Base-by-base conservation (phyloP, 2,113 vertebrate genomes). In the Tonatia bakeri region DNA sequence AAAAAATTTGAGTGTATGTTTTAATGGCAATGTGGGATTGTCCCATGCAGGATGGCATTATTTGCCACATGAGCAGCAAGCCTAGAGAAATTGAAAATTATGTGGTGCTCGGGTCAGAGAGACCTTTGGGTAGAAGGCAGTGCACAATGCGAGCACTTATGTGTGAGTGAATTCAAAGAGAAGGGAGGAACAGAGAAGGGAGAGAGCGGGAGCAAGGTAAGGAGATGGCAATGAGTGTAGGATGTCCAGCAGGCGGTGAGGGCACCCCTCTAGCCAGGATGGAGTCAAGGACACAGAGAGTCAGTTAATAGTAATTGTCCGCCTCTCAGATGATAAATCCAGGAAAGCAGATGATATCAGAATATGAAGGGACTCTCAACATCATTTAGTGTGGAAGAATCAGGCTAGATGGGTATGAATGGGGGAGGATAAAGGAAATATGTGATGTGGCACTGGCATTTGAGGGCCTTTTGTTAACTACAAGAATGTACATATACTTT, bases 281-380 rank as follows among this genome's bases (percentile, higher is more conserved):
- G 9, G n/a, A 40, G 15, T 26, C 19, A 9, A 5, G 5, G 19
- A 54, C 4, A 61, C 4, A 4, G 64, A 33, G 0, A 6, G 22
- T 24, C 24, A 77, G 22, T 73, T 7, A 16, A 36, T 1, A 28
- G 73, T 13, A 33, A n/a, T 20, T 70, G 64, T 24, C 59, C 33
- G 33, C 19, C 10, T 84, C 56, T 69, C 65, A 84, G 3, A 15
- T 3, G 33, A n/a, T 20, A n/a, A 75, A 33, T 24, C 26, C 14
- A 12, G 81, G 45, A 64, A 70, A 70, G n/a, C 50, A 80, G 88
- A 69, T 12, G 3, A 1, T 0, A 0, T 61, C n/a, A 38, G 6
- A 65, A 67, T 14, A 73, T 3, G 40, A 79, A 94, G 19, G 5
- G 22, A 17, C 13, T 79, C 61, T 67, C 67, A 77, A n/a, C 54